Conservation (phyloP, 2,888 invertebrate genomes). For the Exocentrus adspersus region DNA sequence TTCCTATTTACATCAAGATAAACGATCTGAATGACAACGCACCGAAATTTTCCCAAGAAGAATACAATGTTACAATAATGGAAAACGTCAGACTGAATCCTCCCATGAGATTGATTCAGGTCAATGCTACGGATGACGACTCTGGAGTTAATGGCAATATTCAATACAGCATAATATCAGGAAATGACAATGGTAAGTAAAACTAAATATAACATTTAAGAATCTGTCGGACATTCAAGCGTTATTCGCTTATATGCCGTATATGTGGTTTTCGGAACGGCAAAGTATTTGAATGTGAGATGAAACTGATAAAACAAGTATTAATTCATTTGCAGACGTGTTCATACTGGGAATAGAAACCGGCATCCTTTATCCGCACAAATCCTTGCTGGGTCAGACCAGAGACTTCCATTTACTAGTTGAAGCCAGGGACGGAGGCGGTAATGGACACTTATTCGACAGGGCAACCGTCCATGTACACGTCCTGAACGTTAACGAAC, state of each 20-base stretch:
- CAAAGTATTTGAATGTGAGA: no score
- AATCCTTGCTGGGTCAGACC: constrained; percentile 74
- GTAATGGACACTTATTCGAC: constrained; percentile 73
- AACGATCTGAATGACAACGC: constrained; percentile 90
- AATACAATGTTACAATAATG: constrained; percentile 82
- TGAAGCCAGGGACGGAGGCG: constrained; percentile 81
- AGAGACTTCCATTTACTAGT: constrained; percentile 65
- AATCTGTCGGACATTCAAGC: no score
- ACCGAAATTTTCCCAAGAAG: constrained; percentile 81
- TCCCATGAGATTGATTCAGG: constrained; percentile 83
- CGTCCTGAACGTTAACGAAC: constrained; percentile 83
- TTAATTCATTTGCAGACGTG: constrained; percentile 65
- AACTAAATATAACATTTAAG: no score
- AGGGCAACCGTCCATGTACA: constrained; percentile 78
- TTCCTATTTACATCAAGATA: constrained; percentile 81
- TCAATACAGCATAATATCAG: constrained; percentile 76
- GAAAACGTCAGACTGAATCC: constrained; percentile 85
- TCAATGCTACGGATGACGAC: constrained; percentile 85
- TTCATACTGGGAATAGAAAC: constrained; percentile 80
- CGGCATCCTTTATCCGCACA: constrained; percentile 85
- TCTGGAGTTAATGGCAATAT: constrained; percentile 81
- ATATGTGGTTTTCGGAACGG: no score
- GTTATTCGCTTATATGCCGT: no score
- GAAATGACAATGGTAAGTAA: constrained; percentile 71
- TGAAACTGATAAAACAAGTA: no score